Evolutionary conservation across 2,113 vertebrate species (phyloP), one percentile per base, ranked within the genome.

Genomic region (Ophiodon elongatus): DNA sequence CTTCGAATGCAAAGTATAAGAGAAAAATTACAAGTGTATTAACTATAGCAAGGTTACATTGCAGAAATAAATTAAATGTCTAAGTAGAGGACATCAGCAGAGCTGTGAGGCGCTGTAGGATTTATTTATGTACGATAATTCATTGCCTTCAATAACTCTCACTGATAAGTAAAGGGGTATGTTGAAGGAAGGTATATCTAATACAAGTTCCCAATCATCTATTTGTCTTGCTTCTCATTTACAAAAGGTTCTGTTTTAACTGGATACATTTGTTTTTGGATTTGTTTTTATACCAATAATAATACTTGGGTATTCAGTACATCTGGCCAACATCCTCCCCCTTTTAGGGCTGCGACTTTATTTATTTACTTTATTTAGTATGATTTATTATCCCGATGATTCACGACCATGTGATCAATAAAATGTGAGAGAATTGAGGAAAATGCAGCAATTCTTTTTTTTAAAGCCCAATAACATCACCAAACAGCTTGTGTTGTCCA

Each of bases 71-170:
- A 43, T 41, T 21, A 8, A 10, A 67, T 67, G 41, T 29, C 25
- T 27, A 45, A 45, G 39, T 27, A 17, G 65, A 45, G 65, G 65
- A 67, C 39, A 67, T 67, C 41, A 45, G 65, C 41, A 29, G 41
- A 45, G 64, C 64, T 29, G n/a, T 45, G 25, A 66, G n/a, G 39
- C 65, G 3, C 14, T 11, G 41, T 41, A 41, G 14, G 37, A 66
- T 63, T 35, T 63, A 63, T 41, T 11, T 41, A 39, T 65, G 35
- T 67, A 29, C 14, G 7, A 43, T 67, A 27, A 43, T 47, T 68
- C 33, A 47, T 66, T 68, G 27, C 14, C 56, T 43, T 70, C 33
- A 64, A 21, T 31, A 63, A 45, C 35, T 64, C 64, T 31, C 23
- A 31, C 39, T 37, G 62, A 52, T 41, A 25, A 17, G 25, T 19